Conservation (phyloP, 2,113 vertebrate species). For the Athene cunicularia region DNA sequence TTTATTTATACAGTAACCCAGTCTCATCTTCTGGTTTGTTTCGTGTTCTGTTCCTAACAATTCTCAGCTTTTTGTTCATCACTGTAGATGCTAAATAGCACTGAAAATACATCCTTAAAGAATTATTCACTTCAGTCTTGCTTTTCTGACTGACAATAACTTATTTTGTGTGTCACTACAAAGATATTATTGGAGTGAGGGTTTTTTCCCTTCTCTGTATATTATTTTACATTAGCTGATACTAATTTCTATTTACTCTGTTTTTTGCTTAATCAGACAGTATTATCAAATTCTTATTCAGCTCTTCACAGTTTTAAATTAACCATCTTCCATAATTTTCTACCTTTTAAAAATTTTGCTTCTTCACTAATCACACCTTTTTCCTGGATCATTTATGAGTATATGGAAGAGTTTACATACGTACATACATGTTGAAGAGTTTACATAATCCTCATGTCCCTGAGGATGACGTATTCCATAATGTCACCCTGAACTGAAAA, state of each 20-base stretch:
- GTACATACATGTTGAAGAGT: neutral
- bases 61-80: neutral
- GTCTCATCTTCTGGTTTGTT: neutral
- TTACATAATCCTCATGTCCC: accelerated
- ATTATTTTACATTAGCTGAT: neutral
- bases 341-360: neutral
- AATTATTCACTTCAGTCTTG: neutral
- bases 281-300: neutral
- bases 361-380: neutral
- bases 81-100: neutral
- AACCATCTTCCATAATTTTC: neutral
- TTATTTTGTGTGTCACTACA: neutral
- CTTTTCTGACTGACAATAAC: neutral
- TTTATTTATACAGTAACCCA: neutral
- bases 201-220: neutral
- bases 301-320: neutral
- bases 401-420: neutral
- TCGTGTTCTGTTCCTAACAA: neutral
- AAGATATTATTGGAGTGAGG: neutral
- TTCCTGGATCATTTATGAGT: neutral
- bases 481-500: neutral
- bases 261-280: neutral
- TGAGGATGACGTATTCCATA: neutral
- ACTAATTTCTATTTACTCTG: neutral
- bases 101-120: neutral